Evolutionary conservation across 2,113 vertebrate genomes (phyloP).

Genomic region (Maccullochella peelii): DNA sequence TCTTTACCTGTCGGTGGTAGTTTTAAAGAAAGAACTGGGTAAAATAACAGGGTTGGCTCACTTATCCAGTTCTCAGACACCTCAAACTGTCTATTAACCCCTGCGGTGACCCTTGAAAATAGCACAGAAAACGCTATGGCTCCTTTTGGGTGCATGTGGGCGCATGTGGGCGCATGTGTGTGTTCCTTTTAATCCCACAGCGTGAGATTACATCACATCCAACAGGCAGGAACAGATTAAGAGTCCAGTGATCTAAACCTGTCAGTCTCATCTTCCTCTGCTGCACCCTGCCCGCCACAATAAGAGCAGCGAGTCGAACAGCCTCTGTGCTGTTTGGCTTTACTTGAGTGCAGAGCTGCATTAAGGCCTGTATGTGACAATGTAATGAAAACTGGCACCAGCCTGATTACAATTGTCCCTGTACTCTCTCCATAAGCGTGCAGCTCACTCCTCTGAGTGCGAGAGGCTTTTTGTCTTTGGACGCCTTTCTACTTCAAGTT

Average conservation of each 20-base stretch:
- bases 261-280: slow-evolving; percentile 58
- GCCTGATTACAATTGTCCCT: slow-evolving; percentile 80
- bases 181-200: slow-evolving; percentile 63
- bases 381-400: slow-evolving; percentile 74
- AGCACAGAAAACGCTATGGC: slow-evolving; percentile 34
- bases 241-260: slow-evolving; percentile 73
- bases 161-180: slow-evolving; percentile 29
- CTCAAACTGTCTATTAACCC: slow-evolving; percentile 78
- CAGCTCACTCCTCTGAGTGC: slow-evolving; percentile 45
- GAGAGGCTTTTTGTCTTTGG: slow-evolving; percentile 55
- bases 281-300: slow-evolving; percentile 43
- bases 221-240: slow-evolving; percentile 76
- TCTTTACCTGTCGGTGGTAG: slow-evolving; percentile 36
- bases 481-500: slow-evolving; percentile 46
- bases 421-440: slow-evolving; percentile 65
- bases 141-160: slow-evolving; percentile 38
- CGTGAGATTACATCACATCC: slow-evolving; percentile 78
- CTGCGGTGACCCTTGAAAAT: slow-evolving; percentile 71
- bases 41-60: slow-evolving; percentile 63
- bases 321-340: slow-evolving; percentile 24
- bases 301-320: slow-evolving; percentile 42
- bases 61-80: slow-evolving; percentile 63
- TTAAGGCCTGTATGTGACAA: slow-evolving; percentile 44
- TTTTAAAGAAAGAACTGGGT: slow-evolving; percentile 41
- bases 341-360: slow-evolving; percentile 43